Evolutionary conservation across 2,888 invertebrate genomes (phyloP).

Genomic region (Mechanitis mazaeus): DNA sequence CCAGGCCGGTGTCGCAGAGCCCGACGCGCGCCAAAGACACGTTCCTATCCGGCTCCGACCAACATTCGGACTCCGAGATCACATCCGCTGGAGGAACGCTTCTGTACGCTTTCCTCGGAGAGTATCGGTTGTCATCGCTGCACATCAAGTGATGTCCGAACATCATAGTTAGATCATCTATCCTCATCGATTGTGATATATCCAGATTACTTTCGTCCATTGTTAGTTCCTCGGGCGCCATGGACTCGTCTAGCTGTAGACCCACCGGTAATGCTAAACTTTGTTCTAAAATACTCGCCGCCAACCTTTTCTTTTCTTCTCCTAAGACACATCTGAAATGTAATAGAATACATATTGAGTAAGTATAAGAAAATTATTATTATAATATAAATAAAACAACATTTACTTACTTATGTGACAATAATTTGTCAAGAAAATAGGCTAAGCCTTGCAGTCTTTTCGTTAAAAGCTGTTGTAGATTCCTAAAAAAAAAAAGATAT

Average conservation of each 20-base stretch:
- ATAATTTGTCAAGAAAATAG: constrained; percentile 79
- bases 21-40: constrained; percentile 90
- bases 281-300: constrained; percentile 70
- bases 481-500: constrained; percentile 46
- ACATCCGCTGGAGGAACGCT: constrained; percentile 55
- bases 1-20: constrained; percentile 55
- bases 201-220: constrained; percentile 68
- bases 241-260: constrained; percentile 65
- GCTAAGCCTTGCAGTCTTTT: constrained; percentile 80
- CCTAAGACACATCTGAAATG: constrained; percentile 64
- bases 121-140: constrained; percentile 47
- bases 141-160: constrained; percentile 66
- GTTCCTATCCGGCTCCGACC: constrained; percentile 90
- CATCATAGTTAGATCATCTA: constrained; percentile 69
- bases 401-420: constrained; percentile 76
- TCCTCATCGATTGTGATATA: constrained; percentile 61
- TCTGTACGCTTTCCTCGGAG: constrained; percentile 40
- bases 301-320: constrained; percentile 68
- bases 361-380: not conserved
- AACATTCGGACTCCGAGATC: constrained; percentile 85
- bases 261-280: constrained; percentile 69
- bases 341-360: constrained; percentile 13
- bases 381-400: not conserved
- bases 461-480: constrained; percentile 73
- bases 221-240: constrained; percentile 65